A percentile compares a stretch with the other conserved stretches of the same genome.
These are phyloP conservation scores for Drosophila lacicola DNA, from an alignment of 2,888 invertebrate species.

Conservation along the genomic window DNA sequence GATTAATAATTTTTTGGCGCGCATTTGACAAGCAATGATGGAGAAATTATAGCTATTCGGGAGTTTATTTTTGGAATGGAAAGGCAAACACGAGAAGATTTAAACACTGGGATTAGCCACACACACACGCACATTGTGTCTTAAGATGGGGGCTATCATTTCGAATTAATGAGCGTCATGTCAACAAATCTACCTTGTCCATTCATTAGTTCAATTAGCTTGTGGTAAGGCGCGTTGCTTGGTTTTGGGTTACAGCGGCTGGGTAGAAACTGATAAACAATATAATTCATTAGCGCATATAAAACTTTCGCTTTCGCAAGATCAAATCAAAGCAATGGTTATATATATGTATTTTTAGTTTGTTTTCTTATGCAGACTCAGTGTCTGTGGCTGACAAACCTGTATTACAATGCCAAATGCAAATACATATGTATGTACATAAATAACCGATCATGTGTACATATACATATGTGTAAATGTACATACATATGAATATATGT, in stretches of 20 bases:
- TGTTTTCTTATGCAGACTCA: constrained; percentile 27
- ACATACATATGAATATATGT: constrained; percentile 11
- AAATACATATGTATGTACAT: constrained; percentile 59
- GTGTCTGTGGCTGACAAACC: constrained; percentile 29
- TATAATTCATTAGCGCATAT: constrained; percentile 77
- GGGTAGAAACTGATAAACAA: constrained; percentile 61
- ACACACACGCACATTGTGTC: constrained; percentile 16
- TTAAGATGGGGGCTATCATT: constrained; percentile 4
- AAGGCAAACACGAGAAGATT: constrained; percentile 16
- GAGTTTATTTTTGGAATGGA: constrained; percentile 23
- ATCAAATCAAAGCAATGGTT: constrained; percentile 70
- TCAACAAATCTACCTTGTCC: constrained; percentile 57
- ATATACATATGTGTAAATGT: constrained; percentile 9
- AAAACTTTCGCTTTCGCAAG: constrained; percentile 78
- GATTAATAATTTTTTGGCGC: constrained; percentile 41
- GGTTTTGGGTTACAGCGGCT: constrained; percentile 28
- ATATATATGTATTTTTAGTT: constrained; percentile 1
- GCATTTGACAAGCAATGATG: constrained; percentile 15
- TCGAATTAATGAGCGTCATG: constrained; percentile 49
- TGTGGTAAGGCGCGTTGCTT: constrained; percentile 25
- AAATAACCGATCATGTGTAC: constrained; percentile 17
- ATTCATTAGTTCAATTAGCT: constrained; percentile 74
- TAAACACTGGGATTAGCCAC: constrained; percentile 17
- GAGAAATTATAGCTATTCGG: constrained; percentile 18
- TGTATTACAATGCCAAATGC: constrained; percentile 75